Evolutionary conservation across 2,113 vertebrate genomes (phyloP), one percentile per base, ranked within the genome.

Genomic region (Microcebus jonahi): DNA sequence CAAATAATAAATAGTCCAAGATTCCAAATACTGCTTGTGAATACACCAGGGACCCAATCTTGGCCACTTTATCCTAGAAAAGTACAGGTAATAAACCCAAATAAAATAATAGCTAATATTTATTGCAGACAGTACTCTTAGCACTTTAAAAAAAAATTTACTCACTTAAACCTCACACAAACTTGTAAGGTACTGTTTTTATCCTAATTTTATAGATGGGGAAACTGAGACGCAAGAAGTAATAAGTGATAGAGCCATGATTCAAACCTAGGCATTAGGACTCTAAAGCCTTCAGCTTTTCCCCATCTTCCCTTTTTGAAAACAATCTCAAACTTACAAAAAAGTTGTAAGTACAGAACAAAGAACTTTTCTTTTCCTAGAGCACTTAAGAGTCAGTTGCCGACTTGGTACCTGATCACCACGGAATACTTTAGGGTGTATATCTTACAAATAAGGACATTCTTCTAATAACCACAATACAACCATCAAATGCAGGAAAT

Each of bases 21-120:
- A 82, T 89, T 88, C 12, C 61, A 91, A 96, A 85, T 59, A 57
- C 25, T 90, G 27, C n/a, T 85, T 7, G 83, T n/a, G 80, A 55
- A 93, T n/a, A 93, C 1, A 79, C 53, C 34, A 65, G 27, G 27
- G 65, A 61, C 15, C 14, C 34, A 73, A 53, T 77, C 31, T 63
- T 82, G 53, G 34, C 6, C 57, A 92, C 7, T 63, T 68, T 73
- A 89, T 87, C 53, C 39, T 86, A 65, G 21, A 95, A 90, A 92
- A n/a, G 10, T 65, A 71, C 87, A 90, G 88, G 50, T 67, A 63
- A 80, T 70, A 85, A 88, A 70, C 12, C 23, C 65, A 83, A 88
- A 5, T 50, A 18, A 68, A 23, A 20, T 48, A 94, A 94, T 18
- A 75, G 29, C 5, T 17, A 87, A 18, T 67, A 90, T 59, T 48